Conservation (phyloP, 2,113 vertebrate species). For the Steatornis caripensis region DNA sequence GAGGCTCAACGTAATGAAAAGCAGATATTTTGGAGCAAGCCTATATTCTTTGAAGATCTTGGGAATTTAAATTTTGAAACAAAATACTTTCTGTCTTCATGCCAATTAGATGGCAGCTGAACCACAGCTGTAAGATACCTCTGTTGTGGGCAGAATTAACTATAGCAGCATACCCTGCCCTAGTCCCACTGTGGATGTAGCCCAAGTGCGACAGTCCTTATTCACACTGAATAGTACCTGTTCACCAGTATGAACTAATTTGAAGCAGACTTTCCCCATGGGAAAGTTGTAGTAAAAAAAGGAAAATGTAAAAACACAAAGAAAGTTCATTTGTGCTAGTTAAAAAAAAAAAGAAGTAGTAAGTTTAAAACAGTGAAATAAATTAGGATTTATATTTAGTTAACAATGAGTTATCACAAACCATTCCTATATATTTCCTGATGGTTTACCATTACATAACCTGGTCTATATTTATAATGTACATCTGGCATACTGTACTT, state of each 20-base stretch:
- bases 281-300: slow-evolving; percentile 57
- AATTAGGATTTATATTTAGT: slow-evolving; percentile 73
- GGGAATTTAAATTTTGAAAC: background rate
- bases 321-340: slow-evolving; percentile 65
- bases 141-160: background rate
- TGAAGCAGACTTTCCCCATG: slow-evolving; percentile 57
- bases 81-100: background rate
- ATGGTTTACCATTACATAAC: slow-evolving; percentile 76
- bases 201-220: background rate
- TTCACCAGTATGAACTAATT: slow-evolving; percentile 59
- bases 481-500: slow-evolving; percentile 73
- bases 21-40: background rate
- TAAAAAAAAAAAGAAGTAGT: slow-evolving; percentile 28
- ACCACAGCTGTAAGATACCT: background rate
- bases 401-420: slow-evolving; percentile 76
- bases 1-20: background rate
- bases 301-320: slow-evolving; percentile 61
- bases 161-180: background rate
- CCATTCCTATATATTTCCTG: slow-evolving; percentile 70
- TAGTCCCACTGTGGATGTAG: background rate
- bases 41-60: background rate
- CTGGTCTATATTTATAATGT: slow-evolving; percentile 70
- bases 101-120: background rate
- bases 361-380: slow-evolving; percentile 71
- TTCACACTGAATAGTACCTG: slow-evolving; percentile 16